phyloP scores from a whole-genome alignment of 1,140 invertebrate genomes.

The Euwallacea similis region DNA sequence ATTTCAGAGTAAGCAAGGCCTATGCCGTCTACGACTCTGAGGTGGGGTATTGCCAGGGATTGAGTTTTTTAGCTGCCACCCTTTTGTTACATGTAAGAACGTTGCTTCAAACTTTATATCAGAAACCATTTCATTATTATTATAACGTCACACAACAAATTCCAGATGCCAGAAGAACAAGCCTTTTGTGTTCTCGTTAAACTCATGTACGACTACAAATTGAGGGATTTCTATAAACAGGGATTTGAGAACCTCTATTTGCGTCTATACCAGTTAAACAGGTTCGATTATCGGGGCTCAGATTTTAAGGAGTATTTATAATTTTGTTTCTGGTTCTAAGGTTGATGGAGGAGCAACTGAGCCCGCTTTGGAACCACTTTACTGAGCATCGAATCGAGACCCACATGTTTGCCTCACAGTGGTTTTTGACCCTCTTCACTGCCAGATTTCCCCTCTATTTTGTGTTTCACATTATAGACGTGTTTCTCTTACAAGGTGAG shows the following conservation, averaged over 20 bases:
- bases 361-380: constrained; percentile 90
- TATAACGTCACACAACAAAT: background rate
- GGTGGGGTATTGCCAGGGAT: constrained; percentile 97
- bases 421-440: constrained; percentile 98
- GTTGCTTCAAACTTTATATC: too few relatives aligned
- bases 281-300: constrained; percentile 6
- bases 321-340: constrained; percentile 47
- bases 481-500: constrained; percentile 85
- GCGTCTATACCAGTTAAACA: constrained; percentile 94
- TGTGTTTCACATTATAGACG: constrained; percentile 96
- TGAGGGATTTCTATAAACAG: constrained; percentile 94
- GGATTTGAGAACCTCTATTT: constrained; percentile 96
- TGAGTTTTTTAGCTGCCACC: constrained; percentile 95
- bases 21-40: constrained; percentile 97
- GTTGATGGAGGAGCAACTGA: constrained; percentile 92
- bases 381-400: constrained; percentile 88
- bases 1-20: constrained; percentile 71
- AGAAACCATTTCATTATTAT: too few relatives aligned
- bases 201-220: constrained; percentile 95
- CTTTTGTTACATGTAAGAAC: constrained; percentile 85
- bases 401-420: constrained; percentile 99
- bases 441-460: constrained; percentile 96
- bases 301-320: background rate
- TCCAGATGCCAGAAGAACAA: constrained; percentile 98
- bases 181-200: constrained; percentile 96